Conservation (phyloP, 2,888 invertebrate genomes). For the Acanthosepion pharaonis region DNA sequence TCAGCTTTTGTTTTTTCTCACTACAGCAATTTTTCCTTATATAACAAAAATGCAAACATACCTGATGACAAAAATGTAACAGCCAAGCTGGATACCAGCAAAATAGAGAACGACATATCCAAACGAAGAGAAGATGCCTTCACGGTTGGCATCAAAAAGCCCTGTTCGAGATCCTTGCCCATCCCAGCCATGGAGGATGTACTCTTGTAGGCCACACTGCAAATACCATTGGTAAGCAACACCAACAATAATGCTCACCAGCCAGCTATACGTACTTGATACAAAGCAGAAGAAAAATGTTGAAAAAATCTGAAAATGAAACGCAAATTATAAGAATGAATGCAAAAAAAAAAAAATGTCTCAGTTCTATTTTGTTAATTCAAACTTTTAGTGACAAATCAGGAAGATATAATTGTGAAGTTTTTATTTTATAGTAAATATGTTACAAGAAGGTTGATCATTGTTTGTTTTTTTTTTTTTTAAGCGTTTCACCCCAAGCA, state of each 20-base stretch:
- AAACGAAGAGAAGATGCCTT: conserved; percentile 88
- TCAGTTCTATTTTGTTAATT: too few species aligned
- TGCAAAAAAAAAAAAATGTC: background rate
- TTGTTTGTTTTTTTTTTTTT: too few species aligned
- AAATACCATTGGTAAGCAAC: conserved; percentile 82
- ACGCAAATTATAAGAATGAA: background rate
- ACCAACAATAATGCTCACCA: conserved; percentile 78
- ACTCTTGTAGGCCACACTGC: conserved; percentile 79
- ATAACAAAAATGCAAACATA: conserved; percentile 48
- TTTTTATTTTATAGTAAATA: too few species aligned
- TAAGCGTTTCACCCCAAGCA: too few species aligned
- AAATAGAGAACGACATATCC: conserved; percentile 91
- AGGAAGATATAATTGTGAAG: too few species aligned
- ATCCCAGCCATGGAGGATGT: conserved; percentile 78
- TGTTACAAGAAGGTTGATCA: too few species aligned
- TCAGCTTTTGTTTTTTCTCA: too few species aligned
- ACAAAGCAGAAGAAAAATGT: conserved; percentile 79
- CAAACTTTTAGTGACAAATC: too few species aligned
- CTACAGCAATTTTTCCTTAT: too few species aligned
- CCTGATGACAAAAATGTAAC: conserved; percentile 65
- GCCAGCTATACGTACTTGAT: conserved; percentile 77
- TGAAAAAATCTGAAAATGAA: conserved; percentile 78
- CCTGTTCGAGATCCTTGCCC: conserved; percentile 72
- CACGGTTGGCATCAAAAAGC: conserved; percentile 88
- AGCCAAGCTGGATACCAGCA: conserved; percentile 77